Conservation (phyloP, 2,888 invertebrate species). For the Conomelus anceps region DNA sequence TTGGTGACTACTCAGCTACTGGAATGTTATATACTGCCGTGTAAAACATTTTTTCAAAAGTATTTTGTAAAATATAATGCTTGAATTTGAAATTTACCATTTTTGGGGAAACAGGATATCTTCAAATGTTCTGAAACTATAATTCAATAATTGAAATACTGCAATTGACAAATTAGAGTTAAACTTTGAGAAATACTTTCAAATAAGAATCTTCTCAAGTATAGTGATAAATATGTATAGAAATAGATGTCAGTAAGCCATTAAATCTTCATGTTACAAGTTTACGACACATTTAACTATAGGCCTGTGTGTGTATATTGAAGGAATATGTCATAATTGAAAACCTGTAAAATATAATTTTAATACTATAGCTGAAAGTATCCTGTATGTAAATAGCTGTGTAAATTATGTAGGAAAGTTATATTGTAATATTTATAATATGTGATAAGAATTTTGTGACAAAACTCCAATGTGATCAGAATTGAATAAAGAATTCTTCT, state of each 20-base stretch:
- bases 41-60: no score
- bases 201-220: background rate
- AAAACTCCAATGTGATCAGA: background rate
- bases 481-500: background rate
- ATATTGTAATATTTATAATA: background rate
- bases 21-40: no score
- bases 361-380: background rate
- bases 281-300: background rate
- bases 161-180: no score
- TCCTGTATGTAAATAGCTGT: background rate
- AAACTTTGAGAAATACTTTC: no score
- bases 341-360: background rate
- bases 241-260: background rate
- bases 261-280: background rate
- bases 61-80: no score
- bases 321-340: background rate
- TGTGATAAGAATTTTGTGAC: background rate
- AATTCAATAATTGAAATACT: no score
- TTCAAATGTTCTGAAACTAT: no score
- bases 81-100: no score
- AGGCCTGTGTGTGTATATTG: background rate
- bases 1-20: no score
- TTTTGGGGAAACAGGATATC: no score
- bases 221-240: background rate
- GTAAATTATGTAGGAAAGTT: background rate